Conservation (phyloP, 2,113 vertebrate species). For the Dromiciops gliroides region DNA sequence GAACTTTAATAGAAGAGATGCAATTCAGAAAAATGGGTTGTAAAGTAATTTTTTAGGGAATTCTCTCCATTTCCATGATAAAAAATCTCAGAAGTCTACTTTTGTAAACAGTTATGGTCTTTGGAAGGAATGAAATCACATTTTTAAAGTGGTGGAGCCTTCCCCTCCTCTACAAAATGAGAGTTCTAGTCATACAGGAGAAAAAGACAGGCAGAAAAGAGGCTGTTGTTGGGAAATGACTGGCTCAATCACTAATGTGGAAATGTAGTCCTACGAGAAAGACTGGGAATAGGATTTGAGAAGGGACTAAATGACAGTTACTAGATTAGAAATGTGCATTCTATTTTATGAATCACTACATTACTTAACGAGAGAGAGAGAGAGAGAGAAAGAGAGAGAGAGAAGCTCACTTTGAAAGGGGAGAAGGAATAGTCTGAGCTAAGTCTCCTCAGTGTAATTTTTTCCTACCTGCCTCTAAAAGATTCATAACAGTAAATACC, state of each 20-base stretch:
- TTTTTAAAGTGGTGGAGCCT: conserved; percentile 24
- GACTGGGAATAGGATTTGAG: not conserved
- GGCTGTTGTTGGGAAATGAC: not conserved
- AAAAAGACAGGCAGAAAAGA: not conserved
- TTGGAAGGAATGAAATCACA: conserved; percentile 29
- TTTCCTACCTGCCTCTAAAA: not conserved
- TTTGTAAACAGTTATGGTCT: conserved; percentile 39
- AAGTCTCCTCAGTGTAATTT: not conserved
- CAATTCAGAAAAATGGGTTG: conserved; percentile 35
- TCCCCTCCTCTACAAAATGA: not conserved
- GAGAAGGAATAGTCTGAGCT: not conserved
- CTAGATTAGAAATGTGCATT: not conserved
- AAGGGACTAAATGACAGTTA: not conserved
- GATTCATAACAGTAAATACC: not conserved
- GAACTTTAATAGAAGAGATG: conserved; percentile 26
- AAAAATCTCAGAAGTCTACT: conserved; percentile 30
- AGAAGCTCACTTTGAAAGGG: not conserved
- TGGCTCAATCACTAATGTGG: not conserved
- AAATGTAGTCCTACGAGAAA: not conserved
- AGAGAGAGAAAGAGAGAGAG: not conserved
- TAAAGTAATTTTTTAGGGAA: conserved; percentile 16
- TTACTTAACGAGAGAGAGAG: not conserved
- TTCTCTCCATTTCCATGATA: not conserved
- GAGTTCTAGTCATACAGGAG: not conserved
- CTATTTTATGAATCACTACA: not conserved